Conservation (phyloP, 2,888 invertebrate species). For the Oasisia sp. region DNA sequence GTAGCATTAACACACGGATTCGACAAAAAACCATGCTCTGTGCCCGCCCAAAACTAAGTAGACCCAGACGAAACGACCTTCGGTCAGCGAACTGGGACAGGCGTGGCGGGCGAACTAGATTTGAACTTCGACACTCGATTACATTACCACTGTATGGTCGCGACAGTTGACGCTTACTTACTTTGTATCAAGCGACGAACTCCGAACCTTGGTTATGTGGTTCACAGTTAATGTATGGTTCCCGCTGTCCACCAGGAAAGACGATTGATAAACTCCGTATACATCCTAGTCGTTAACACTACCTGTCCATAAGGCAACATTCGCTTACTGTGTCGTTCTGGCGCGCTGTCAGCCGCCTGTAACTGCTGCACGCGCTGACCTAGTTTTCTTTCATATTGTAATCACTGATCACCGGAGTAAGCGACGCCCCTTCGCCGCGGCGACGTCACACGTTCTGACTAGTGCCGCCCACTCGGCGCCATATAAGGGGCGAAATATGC, state of each 20-base stretch:
- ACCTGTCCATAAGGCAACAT: slow-evolving; percentile 1
- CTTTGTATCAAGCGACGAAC: not conserved
- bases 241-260: not conserved
- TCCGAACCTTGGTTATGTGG: not conserved
- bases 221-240: not conserved
- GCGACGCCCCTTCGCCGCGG: not conserved
- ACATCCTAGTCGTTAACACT: not conserved
- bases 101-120: slow-evolving; percentile 10
- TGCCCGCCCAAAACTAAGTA: not conserved
- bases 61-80: not conserved
- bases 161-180: not conserved
- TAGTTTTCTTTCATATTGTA: slow-evolving; percentile 9
- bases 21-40: not conserved
- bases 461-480: not conserved
- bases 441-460: not conserved
- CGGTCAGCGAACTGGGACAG: not conserved
- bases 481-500: not conserved
- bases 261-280: not conserved
- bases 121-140: not conserved
- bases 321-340: not conserved
- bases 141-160: not conserved
- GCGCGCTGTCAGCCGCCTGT: not conserved
- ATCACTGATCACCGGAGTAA: not conserved
- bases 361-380: not conserved
- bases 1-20: not conserved